Evolutionary conservation across 2,113 vertebrate species (phyloP).

Genomic region (Haplochromis burtoni): DNA sequence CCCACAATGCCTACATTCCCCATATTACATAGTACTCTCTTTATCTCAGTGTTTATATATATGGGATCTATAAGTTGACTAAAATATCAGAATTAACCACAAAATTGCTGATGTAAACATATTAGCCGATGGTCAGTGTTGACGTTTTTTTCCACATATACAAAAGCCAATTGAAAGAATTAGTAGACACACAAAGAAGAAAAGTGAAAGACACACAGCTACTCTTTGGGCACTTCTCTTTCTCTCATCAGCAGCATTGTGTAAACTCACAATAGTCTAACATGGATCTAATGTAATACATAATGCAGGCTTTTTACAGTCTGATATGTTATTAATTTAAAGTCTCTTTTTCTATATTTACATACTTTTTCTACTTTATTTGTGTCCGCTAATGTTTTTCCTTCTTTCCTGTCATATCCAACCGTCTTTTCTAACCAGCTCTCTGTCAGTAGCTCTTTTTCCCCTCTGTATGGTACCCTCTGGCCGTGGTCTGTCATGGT

Average conservation of each 20-base stretch:
- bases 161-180: neutral
- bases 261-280: neutral
- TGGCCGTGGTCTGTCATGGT: slow-evolving; percentile 33
- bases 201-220: neutral
- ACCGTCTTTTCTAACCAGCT: neutral
- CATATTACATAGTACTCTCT: neutral
- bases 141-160: accelerated
- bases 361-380: neutral
- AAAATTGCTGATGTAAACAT: neutral
- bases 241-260: neutral
- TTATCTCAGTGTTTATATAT: neutral
- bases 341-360: neutral
- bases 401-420: neutral
- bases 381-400: neutral
- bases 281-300: neutral
- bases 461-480: neutral
- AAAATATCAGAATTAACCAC: neutral
- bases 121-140: neutral
- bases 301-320: neutral
- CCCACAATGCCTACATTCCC: neutral
- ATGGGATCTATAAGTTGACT: neutral
- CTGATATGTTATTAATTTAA: neutral
- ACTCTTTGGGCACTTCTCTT: neutral
- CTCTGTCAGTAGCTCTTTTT: neutral
- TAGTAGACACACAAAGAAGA: neutral